A percentile compares a stretch with the other conserved stretches of the same genome.
These are phyloP conservation scores for Samia ricini DNA, from an alignment of 1,140 invertebrate genomes.

Conservation along the genomic window DNA sequence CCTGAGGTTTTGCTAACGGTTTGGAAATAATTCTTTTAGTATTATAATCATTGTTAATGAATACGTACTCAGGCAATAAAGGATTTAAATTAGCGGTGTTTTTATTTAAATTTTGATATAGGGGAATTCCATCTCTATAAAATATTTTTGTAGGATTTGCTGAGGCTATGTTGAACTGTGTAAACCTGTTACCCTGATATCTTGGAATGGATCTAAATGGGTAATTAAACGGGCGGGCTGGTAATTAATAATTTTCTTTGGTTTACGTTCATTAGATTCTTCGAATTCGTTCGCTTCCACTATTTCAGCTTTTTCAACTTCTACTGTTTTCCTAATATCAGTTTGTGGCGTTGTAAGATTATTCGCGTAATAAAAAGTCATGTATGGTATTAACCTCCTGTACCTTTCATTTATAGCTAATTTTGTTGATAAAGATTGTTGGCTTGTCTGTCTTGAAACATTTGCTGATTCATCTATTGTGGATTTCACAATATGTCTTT, in stretches of 20 bases:
- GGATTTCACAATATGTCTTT: slow-evolving; percentile 40
- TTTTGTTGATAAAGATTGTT: slow-evolving; percentile 45
- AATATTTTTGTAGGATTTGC: slow-evolving; percentile 66
- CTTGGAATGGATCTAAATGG: slow-evolving; percentile 62
- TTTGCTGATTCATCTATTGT: slow-evolving; percentile 25
- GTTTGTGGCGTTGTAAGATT: slow-evolving; percentile 70
- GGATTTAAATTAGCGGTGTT: slow-evolving; percentile 44
- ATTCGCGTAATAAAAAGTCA: slow-evolving; percentile 86
- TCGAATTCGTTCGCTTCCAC: slow-evolving; percentile 46
- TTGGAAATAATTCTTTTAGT: slow-evolving; percentile 43
- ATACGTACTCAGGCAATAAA: slow-evolving; percentile 26
- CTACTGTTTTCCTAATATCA: slow-evolving; percentile 49
- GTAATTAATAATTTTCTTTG: slow-evolving; percentile 54
- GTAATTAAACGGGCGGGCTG: no score
- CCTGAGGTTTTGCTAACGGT: slow-evolving; percentile 41
- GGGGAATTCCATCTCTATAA: slow-evolving; percentile 52
- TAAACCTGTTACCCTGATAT: slow-evolving; percentile 72
- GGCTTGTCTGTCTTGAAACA: slow-evolving; percentile 32
- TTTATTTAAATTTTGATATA: slow-evolving; percentile 42
- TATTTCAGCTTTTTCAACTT: slow-evolving; percentile 67
- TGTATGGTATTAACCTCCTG: slow-evolving; percentile 87
- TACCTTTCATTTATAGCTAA: slow-evolving; percentile 81
- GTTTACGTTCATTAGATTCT: slow-evolving; percentile 37
- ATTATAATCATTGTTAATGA: slow-evolving; percentile 37
- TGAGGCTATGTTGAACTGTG: slow-evolving; percentile 72